Base-by-base conservation (phyloP, 2,113 vertebrate species). In the human region DNA sequence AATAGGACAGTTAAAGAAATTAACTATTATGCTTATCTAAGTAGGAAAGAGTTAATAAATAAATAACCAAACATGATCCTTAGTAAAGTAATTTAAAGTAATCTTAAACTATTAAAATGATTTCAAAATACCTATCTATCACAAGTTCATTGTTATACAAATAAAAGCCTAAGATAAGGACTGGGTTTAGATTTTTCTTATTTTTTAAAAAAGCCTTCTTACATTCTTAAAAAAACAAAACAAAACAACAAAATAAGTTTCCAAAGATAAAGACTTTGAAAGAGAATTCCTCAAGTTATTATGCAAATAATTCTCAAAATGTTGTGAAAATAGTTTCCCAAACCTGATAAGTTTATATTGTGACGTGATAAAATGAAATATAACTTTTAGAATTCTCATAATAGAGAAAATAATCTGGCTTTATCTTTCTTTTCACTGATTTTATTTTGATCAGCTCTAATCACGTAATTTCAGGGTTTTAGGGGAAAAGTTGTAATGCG, bases 301-400 rank as follows among this genome's bases (percentile, higher is more conserved):
- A n/a, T 85, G 55, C 30, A 61, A 91, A 91, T 89, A 91, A 80
- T 90, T 73, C 35, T 92, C 64, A 93, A 82, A 89, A 35, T 20
- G 6, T 25, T 64, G 17, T 75, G 80, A 84, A 35, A 91, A 88
- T 12, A 80, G 10, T 70, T n/a, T 18, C 22, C 0, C 23, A 90
- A 79, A 68, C 40, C 32, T 89, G 52, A 0, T 35, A 75, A 48
- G 27, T 82, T 80, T 57, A 25, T 73, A 23, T 50, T 66, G 78
- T 83, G 50, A 61, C 4, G n/a, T 85, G 38, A 80, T 68, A 83
- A 70, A 93, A 87, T 87, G 4, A 90, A 84, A 18, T n/a, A 76
- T 18, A 16, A 52, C 2, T 83, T 59, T 90, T 96, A 35, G 57
- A 86, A 89, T 73, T 68, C 32, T 90, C 88, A n/a, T 64, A 73